Percentiles rank a stretch among this genome's conserved stretches.
Evolutionary conservation across 2,113 vertebrate species (phyloP).

Genomic region (Chelonoidis abingdonii): DNA sequence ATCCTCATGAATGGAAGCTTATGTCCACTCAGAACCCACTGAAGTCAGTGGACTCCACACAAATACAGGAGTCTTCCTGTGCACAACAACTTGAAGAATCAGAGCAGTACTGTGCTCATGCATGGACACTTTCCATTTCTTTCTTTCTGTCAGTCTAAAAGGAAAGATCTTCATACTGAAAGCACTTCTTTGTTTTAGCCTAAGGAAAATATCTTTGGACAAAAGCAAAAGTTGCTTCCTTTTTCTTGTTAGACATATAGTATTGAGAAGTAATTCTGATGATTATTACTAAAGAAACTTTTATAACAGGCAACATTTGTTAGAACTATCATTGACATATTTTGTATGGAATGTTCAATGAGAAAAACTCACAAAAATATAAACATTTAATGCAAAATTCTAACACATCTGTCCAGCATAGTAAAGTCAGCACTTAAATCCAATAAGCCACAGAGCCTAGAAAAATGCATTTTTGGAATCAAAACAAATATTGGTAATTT

Average conservation of each 20-base stretch:
- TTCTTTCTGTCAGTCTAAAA: not conserved
- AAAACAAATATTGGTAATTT: conserved; percentile 68
- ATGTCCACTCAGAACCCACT: not conserved
- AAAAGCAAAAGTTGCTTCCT: not conserved
- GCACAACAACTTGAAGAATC: not conserved
- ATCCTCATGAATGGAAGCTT: not conserved
- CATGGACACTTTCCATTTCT: not conserved
- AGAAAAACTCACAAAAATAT: conserved; percentile 37
- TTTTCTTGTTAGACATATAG: not conserved
- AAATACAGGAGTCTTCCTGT: not conserved
- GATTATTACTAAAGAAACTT: not conserved
- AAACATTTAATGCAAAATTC: conserved; percentile 43
- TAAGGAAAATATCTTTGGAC: not conserved
- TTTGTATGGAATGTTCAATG: not conserved
- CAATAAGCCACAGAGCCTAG: conserved; percentile 45
- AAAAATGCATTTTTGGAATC: conserved; percentile 65
- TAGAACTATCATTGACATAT: not conserved
- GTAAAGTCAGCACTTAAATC: conserved; percentile 64
- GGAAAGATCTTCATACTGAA: not conserved
- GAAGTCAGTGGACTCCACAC: not conserved
- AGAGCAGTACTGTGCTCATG: not conserved
- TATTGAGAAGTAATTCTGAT: conserved; percentile 19
- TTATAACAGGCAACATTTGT: conserved; percentile 7
- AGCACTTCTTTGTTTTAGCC: not conserved
- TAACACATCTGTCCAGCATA: conserved; percentile 61